Evolutionary conservation across 2,797 vertebrate genomes (phyloP).

Genomic region (Scomberomorus guttatus): DNA sequence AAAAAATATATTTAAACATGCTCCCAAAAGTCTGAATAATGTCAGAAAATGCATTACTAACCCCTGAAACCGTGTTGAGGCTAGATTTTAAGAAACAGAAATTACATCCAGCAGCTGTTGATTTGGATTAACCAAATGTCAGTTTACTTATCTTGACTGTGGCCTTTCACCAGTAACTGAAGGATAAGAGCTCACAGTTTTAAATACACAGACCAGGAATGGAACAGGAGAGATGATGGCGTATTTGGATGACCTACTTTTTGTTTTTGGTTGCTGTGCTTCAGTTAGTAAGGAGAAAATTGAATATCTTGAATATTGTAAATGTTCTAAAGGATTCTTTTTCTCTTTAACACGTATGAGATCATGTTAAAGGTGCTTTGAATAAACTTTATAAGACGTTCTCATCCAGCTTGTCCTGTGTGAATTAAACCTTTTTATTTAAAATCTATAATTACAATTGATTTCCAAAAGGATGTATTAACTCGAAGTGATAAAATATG

Average conservation of each 20-base stretch:
- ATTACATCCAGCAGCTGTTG: not conserved
- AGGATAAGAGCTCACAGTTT: slow-evolving; percentile 1
- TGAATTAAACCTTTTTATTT: not conserved
- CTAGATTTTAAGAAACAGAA: not conserved
- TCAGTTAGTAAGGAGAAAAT: not conserved
- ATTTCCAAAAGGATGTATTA: not conserved
- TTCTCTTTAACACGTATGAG: slow-evolving; percentile 16
- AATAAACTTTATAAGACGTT: not conserved
- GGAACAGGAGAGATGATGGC: slow-evolving; percentile 32
- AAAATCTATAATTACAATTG: not conserved
- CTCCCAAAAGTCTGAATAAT: not conserved
- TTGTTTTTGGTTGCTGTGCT: slow-evolving; percentile 49
- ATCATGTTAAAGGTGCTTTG: slow-evolving; percentile 10
- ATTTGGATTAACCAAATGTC: not conserved
- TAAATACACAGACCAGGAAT: slow-evolving; percentile 33
- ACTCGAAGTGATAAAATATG: not conserved
- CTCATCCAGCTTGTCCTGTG: not conserved
- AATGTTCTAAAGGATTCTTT: slow-evolving; percentile 47
- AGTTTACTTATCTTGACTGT: not conserved
- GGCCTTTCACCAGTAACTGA: not conserved
- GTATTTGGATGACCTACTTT: slow-evolving; percentile 71
- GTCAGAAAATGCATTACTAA: not conserved
- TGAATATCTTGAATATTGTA: slow-evolving; percentile 37
- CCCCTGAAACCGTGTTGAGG: not conserved
- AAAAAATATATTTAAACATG: not conserved